Conservation (phyloP, 2,797 vertebrate genomes). For the Scolopax bukidnonensis region DNA sequence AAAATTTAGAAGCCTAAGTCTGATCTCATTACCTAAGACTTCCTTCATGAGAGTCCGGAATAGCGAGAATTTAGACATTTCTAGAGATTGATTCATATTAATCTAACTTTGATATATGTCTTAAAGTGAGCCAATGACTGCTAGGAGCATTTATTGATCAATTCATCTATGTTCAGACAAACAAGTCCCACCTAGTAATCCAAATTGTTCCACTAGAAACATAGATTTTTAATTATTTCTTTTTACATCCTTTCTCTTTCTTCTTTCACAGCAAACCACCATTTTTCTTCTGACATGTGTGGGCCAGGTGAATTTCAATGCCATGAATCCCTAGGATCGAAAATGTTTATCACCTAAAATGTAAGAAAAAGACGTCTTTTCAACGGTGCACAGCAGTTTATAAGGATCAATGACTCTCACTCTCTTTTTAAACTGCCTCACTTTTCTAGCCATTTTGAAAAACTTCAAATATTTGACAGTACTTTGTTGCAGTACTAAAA, state of each 20-base stretch:
- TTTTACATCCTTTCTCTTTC: neutral
- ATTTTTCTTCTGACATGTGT: neutral
- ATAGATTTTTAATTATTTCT: neutral
- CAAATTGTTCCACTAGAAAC: neutral
- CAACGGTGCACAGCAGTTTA: neutral
- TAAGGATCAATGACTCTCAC: neutral
- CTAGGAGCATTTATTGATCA: constrained; percentile 1
- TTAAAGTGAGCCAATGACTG: neutral
- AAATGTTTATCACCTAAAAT: neutral
- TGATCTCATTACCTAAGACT: neutral
- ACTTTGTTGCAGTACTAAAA: neutral
- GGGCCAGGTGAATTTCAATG: neutral
- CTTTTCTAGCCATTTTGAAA: neutral
- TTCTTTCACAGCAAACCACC: neutral
- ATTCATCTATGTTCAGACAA: neutral
- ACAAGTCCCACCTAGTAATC: neutral
- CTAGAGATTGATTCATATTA: neutral
- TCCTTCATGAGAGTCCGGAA: neutral
- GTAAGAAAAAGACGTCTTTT: neutral
- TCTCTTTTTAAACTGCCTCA: neutral
- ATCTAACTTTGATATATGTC: neutral
- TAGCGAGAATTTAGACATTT: neutral
- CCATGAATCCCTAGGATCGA: neutral
- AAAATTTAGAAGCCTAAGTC: neutral
- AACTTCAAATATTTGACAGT: neutral